Evolutionary conservation across 2,888 invertebrate species (phyloP), one percentile per base, ranked within the genome.

Genomic region (Barypeithes pellucidus): DNA sequence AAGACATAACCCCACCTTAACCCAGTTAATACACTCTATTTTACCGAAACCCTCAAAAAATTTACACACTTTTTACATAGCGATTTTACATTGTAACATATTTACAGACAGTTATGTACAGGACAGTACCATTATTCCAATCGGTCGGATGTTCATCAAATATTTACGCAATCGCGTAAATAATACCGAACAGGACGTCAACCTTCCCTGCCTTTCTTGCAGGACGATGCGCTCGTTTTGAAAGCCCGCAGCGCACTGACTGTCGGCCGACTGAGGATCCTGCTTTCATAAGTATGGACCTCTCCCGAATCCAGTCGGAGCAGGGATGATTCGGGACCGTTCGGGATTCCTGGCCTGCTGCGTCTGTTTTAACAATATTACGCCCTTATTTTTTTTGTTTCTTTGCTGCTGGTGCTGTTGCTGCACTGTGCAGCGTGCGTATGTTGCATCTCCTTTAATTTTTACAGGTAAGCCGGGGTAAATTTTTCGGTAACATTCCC

Each of bases 201-300:
- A 50, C 47, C 29, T 20, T 16, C 8, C 24, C 36, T 18, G 47
- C 47, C 18, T 22, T 16, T 14, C 24, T 22, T 20, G 33, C 59
- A 47, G 59, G 16, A 59, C n/a, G 11, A 7, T 24, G 57, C 57
- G 60, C 67, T 60, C 22, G 36, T 39, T 20, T 24, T 14, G 60
- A 59, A 73, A 22, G 73, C 68, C 63, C 73, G 67, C 63, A 73
- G 73, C 73, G 65, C 73, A 73, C 73, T 70, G 69, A 62, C 69
- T 70, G 57, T 45, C 50, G 12, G 22, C 33, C 41, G 22, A 41
- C 61, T 14, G 29, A 24, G 50, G 50, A 59, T 73, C 59, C 63
- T 43, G 73, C 60, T 73, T 73, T 73, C 67, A 66, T 62, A 66
- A 65, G 61, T 52, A 54, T 63, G 63, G 70, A 50, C 60, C 71